These are phyloP conservation scores for Chelon auratus DNA, from an alignment of 2,797 vertebrate genomes.

Conservation along the genomic window DNA sequence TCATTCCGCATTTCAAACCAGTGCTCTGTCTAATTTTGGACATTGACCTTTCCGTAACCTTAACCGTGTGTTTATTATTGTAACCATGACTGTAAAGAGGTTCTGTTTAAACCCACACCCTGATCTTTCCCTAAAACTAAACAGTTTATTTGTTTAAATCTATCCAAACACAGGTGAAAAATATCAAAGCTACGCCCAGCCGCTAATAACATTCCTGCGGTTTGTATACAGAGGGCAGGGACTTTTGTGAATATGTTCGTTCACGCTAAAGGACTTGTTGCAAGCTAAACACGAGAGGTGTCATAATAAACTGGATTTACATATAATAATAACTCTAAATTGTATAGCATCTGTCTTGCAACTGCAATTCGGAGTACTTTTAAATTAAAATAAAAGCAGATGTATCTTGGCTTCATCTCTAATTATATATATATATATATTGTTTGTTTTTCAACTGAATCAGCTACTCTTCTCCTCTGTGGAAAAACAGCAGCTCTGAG, in stretches of 20 bases:
- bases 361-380: neutral
- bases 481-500: conserved; percentile 35
- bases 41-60: too few species aligned
- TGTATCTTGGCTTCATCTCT: conserved; percentile 10
- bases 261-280: neutral
- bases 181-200: neutral
- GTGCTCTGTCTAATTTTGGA: neutral
- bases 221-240: neutral
- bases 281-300: conserved; percentile 5
- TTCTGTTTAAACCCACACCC: neutral
- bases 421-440: neutral
- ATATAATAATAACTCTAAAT: neutral
- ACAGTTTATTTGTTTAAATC: neutral
- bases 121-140: neutral
- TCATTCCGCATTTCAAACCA: neutral
- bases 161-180: neutral
- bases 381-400: conserved; percentile 7
- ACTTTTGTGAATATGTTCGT: neutral
- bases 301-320: conserved; percentile 7
- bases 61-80: neutral
- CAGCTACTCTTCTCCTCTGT: conserved; percentile 30
- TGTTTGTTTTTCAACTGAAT: conserved; percentile 41
- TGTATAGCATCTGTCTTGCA: conserved; percentile 25
- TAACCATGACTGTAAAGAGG: neutral
- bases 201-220: neutral